Conservation (phyloP, 2,797 vertebrate genomes). For the Ficedula albicollis region DNA sequence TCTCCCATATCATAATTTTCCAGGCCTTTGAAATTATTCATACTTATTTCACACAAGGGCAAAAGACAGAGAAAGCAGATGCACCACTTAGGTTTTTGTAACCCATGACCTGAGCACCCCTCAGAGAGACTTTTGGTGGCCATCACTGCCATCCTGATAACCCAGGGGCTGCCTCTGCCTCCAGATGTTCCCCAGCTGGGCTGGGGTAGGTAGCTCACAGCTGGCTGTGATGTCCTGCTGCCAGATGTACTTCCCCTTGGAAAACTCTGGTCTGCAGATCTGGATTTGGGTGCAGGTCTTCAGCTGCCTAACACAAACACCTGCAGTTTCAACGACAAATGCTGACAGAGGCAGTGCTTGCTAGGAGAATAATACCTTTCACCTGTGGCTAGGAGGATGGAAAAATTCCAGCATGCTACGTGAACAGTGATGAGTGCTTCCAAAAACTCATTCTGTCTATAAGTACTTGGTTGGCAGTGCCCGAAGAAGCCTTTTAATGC, state of each 20-base stretch:
- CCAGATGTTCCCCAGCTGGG: not conserved
- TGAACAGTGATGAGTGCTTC: accelerated
- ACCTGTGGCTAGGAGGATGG: not conserved
- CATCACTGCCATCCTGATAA: accelerated
- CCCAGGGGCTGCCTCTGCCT: not conserved
- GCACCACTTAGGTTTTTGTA: not conserved
- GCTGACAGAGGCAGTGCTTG: not conserved
- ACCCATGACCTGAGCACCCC: not conserved
- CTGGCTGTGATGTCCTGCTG: not conserved
- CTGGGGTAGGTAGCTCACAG: not conserved
- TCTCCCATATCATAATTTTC: not conserved
- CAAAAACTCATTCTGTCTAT: not conserved
- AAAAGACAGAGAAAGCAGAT: not conserved
- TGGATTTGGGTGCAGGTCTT: not conserved
- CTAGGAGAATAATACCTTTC: not conserved
- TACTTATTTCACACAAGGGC: not conserved
- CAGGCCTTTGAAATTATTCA: not conserved
- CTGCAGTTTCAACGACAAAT: not conserved
- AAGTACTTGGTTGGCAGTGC: not conserved
- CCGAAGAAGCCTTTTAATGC: not conserved
- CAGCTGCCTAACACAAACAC: not conserved
- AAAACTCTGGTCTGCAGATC: not conserved
- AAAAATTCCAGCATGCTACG: not conserved
- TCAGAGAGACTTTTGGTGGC: not conserved
- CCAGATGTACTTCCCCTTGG: accelerated